Evolutionary conservation across 2,888 invertebrate genomes (phyloP).

Genomic region (Dromius quadrimaculatus): DNA sequence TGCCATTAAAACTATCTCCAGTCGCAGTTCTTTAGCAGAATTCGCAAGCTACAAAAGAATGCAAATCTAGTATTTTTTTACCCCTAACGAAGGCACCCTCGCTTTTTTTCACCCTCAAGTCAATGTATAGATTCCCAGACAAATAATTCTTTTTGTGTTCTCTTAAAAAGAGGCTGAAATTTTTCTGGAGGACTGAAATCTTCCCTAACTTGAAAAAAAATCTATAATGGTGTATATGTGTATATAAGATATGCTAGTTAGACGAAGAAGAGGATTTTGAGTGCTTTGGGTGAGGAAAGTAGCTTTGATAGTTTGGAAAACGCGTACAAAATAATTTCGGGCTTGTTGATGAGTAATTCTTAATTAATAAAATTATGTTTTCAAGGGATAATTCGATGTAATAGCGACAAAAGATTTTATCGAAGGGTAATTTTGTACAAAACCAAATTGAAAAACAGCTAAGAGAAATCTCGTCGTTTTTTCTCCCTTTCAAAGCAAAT

Average conservation of each 20-base stretch:
- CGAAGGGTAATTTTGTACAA: slow-evolving; percentile 1
- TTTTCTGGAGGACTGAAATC: slow-evolving; percentile 62
- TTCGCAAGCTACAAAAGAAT: slow-evolving; percentile 63
- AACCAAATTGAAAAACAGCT: neutral
- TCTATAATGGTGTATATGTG: slow-evolving; percentile 68
- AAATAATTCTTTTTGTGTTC: slow-evolving; percentile 47
- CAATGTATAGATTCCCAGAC: slow-evolving; percentile 62
- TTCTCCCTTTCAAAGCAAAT: slow-evolving; percentile 24
- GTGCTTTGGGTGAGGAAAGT: slow-evolving; percentile 61
- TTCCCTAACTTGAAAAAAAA: slow-evolving; percentile 67
- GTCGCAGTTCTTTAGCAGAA: slow-evolving; percentile 43
- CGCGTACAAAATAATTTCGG: slow-evolving; percentile 18
- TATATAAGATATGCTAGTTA: slow-evolving; percentile 68
- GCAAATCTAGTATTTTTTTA: slow-evolving; percentile 67
- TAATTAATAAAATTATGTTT: too few relatives aligned
- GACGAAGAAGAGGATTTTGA: slow-evolving; percentile 66
- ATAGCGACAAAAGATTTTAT: neutral
- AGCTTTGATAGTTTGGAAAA: slow-evolving; percentile 53
- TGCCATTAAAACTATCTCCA: slow-evolving; percentile 12
- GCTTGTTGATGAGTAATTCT: too few relatives aligned
- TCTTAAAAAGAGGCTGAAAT: slow-evolving; percentile 55
- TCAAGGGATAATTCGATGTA: slow-evolving; percentile 6
- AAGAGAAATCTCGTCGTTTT: neutral
- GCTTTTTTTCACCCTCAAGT: slow-evolving; percentile 67
- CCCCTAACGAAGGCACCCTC: slow-evolving; percentile 68